A percentile compares a stretch with the other conserved stretches of the same genome.
Evolutionary conservation across 2,113 vertebrate genomes (phyloP).

Genomic region (Excalfactoria chinensis): DNA sequence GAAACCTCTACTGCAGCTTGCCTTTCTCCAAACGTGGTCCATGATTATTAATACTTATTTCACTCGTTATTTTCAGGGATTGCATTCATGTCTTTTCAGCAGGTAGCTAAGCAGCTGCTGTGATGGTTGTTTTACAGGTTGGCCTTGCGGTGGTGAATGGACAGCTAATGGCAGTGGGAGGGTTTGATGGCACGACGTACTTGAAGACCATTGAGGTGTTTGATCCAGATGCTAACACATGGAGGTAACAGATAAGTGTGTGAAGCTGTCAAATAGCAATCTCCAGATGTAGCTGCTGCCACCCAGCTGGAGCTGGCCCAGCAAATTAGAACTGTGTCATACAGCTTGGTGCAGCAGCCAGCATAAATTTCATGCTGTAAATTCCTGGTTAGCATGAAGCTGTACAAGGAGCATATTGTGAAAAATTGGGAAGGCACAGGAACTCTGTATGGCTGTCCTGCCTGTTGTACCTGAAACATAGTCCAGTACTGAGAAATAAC

Average conservation of each 20-base stretch:
- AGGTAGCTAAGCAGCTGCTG: background rate
- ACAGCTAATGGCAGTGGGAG: slow-evolving; percentile 98
- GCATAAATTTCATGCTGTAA: background rate
- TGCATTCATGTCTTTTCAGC: background rate
- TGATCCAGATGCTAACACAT: slow-evolving; percentile 97
- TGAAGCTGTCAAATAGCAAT: background rate
- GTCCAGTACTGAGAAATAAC: background rate
- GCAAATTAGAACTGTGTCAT: background rate
- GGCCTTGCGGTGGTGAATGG: slow-evolving; percentile 97
- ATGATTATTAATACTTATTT: background rate
- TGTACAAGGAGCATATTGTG: background rate
- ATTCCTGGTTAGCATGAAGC: background rate
- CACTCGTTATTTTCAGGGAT: background rate
- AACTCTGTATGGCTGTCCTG: background rate
- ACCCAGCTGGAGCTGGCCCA: background rate
- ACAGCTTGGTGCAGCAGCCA: accelerated
- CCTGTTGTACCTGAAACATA: background rate
- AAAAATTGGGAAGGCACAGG: background rate
- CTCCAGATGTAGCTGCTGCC: background rate
- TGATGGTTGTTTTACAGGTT: slow-evolving; percentile 81
- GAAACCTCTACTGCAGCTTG: background rate
- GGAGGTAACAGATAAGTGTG: slow-evolving; percentile 85
- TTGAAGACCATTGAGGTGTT: slow-evolving; percentile 99
- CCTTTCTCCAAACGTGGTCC: background rate
- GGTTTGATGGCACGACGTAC: slow-evolving; percentile 98